phyloP scores from a whole-genome alignment of 1,140 invertebrate species.

The Leptoteleia sp. region DNA sequence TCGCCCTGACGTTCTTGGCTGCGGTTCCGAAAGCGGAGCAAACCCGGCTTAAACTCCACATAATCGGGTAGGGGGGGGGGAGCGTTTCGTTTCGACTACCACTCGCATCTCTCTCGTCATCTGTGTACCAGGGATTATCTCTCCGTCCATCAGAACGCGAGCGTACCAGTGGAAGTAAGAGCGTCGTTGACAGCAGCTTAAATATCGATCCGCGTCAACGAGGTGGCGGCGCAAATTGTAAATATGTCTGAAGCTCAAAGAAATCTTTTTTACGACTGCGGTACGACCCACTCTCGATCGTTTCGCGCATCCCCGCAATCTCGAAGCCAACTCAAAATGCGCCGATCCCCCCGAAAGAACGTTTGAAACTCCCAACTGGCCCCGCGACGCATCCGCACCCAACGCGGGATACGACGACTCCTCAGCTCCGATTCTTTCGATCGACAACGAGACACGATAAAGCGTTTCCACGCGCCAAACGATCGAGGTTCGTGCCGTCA shows the following conservation, averaged over 20 bases:
- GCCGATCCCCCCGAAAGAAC: conserved; percentile 1
- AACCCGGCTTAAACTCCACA: conserved; percentile 68
- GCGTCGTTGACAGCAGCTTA: conserved; percentile 54
- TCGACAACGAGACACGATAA: conserved; percentile 34
- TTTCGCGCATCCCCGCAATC: conserved; percentile 32
- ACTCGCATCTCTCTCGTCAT: conserved; percentile 64
- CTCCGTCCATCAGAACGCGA: conserved; percentile 66
- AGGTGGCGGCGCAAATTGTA: conserved; percentile 58
- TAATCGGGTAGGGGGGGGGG: conserved; percentile 54
- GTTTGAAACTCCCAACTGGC: conserved; percentile 17
- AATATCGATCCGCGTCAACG: conserved; percentile 55
- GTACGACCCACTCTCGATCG: conserved; percentile 48
- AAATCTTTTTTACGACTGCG: conserved; percentile 53
- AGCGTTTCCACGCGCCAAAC: conserved; percentile 28
- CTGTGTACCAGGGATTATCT: conserved; percentile 66
- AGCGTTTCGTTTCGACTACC: conserved; percentile 64
- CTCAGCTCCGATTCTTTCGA: conserved; percentile 14
- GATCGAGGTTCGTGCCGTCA: conserved; percentile 39
- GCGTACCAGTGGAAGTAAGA: conserved; percentile 53
- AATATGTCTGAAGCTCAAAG: conserved; percentile 66
- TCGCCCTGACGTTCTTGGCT: conserved; percentile 44
- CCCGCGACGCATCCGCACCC: conserved; percentile 3
- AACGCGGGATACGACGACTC: conserved; percentile 1
- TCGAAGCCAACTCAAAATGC: conserved; percentile 11
- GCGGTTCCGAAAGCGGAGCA: conserved; percentile 65